Base-by-base conservation (phyloP, 1,140 invertebrate species). In the Nymphalis io region DNA sequence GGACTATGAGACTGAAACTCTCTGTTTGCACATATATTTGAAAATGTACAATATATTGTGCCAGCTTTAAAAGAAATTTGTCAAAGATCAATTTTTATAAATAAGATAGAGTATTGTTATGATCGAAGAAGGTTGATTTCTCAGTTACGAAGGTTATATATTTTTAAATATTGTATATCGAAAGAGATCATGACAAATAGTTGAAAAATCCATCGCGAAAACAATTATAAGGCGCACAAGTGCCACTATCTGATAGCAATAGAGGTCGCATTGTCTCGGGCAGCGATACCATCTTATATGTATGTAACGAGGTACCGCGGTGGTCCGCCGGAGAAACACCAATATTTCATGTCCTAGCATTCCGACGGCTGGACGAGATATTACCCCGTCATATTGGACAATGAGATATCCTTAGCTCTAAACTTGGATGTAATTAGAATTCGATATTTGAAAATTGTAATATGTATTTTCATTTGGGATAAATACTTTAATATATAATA, bases 291-390 rank as follows among this genome's bases (percentile, higher is more conserved):
- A 60, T 72, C 63, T 66, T 46, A 61, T 55, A 55, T 44, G 63
- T 72, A 72, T 68, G 67, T 73, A 65, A 69, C 67, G 61, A 69
- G 67, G 63, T 64, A 42, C 71, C 61, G 58, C 62, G 70, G 66
- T 73, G 71, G 71, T 73, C 66, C 51, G 60, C 42, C 39, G 38
- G 15, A 16, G 60, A 66, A 67, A 55, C 60, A 51, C 60, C 67
- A 69, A 69, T 73, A 68, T 69, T 64, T 68, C 66, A 68, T 64
- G 66, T 73, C 55, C 6, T 27, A 18, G 44, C 57, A 55, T 60
- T 72, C 59, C 21, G 20, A 27, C 51, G 23, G 59, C 59, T 40
- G 63, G 18, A 39, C 40, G 39, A 60, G 58, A 66, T 60, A 61
- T 60, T 71, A 61, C 58, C 18, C 12, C 46, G 66, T 68, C 58